phyloP scores from a whole-genome alignment of 2,888 invertebrate species.

The Pseudococcus longispinus region DNA sequence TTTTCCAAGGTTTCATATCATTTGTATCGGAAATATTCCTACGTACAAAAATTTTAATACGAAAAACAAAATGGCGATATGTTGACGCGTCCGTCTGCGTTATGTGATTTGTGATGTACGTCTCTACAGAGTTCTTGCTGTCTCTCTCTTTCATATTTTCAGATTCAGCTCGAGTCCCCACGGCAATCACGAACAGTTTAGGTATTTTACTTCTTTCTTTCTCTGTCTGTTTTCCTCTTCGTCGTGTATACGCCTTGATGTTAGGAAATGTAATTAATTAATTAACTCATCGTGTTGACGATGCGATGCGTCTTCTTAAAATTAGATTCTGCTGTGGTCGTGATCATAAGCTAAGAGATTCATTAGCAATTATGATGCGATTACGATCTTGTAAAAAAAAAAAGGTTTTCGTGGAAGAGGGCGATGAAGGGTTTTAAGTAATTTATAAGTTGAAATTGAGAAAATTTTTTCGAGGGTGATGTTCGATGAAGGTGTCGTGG shows the following conservation, averaged over 20 bases:
- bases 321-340: conserved; percentile 9
- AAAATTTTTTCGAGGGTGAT: neutral
- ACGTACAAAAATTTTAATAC: neutral
- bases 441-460: neutral
- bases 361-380: neutral
- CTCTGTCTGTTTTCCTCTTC: neutral
- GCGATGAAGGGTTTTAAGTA: neutral
- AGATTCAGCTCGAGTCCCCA: neutral
- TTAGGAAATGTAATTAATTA: neutral
- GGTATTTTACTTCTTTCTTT: neutral
- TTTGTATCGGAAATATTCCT: neutral
- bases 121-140: neutral
- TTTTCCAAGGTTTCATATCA: neutral
- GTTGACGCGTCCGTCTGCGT: neutral
- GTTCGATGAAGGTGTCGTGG: neutral
- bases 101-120: neutral
- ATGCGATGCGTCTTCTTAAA: conserved; percentile 1
- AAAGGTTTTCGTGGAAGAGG: neutral
- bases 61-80: conserved; percentile 8
- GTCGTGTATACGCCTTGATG: neutral
- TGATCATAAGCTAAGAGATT: neutral
- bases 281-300: neutral
- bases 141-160: neutral
- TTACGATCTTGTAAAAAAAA: neutral
- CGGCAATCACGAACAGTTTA: conserved; percentile 14